Evolutionary conservation across 2,113 vertebrate species (phyloP).

Genomic region (Myotis brandtii): DNA sequence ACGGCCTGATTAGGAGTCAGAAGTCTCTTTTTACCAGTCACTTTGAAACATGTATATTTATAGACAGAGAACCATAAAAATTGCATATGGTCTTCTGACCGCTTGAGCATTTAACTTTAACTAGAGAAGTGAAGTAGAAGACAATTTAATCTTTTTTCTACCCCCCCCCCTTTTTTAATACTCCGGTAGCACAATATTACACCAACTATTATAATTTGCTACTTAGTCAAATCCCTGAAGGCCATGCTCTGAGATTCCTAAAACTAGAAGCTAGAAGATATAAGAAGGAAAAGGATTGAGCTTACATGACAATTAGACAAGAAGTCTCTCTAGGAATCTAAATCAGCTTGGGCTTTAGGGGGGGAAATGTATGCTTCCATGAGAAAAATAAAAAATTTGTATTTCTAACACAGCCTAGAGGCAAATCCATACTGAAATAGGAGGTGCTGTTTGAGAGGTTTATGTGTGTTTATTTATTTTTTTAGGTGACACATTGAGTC

Average conservation of each 20-base stretch:
- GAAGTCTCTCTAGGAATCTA: slow-evolving; percentile 15
- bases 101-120: slow-evolving; percentile 63
- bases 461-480: slow-evolving; percentile 35
- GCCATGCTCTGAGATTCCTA: neutral
- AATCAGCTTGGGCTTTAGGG: slow-evolving; percentile 25
- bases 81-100: slow-evolving; percentile 58
- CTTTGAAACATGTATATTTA: slow-evolving; percentile 72
- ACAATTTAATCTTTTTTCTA: slow-evolving; percentile 55
- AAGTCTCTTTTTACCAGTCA: slow-evolving; percentile 4
- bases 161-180: slow-evolving; percentile 30
- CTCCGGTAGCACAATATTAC: slow-evolving; percentile 38
- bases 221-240: slow-evolving; percentile 54
- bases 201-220: slow-evolving; percentile 49
- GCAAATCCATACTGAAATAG: neutral
- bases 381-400: neutral
- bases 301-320: slow-evolving; percentile 52
- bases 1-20: neutral
- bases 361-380: neutral
- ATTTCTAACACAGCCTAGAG: neutral
- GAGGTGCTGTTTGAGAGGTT: neutral
- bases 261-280: neutral
- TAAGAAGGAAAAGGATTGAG: neutral
- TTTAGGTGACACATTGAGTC: slow-evolving; percentile 54
- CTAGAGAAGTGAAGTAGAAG: slow-evolving; percentile 61
- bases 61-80: slow-evolving; percentile 64